These are phyloP conservation scores for Guaruba guarouba DNA, from an alignment of 2,113 vertebrate genomes.

Conservation along the genomic window DNA sequence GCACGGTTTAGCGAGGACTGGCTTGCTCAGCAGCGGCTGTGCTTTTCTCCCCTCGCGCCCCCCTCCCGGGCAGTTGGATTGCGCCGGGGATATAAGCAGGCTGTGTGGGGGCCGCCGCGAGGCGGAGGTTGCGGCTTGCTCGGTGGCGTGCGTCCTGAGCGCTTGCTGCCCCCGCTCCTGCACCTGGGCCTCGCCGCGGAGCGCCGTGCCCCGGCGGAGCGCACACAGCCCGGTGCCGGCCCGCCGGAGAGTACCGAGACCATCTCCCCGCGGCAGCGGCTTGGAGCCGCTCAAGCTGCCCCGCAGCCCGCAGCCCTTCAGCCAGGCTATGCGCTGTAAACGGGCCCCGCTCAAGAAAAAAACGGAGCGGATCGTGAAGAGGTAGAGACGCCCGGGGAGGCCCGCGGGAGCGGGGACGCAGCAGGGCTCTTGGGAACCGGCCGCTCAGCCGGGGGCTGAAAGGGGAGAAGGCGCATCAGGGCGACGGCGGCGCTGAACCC, in stretches of 20 bases:
- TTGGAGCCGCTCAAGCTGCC: conserved; percentile 75
- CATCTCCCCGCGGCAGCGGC: not conserved
- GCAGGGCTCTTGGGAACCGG: not conserved
- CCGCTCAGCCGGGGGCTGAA: not conserved
- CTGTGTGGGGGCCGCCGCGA: not conserved
- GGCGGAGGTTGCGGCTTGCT: not conserved
- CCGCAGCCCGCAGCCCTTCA: conserved; percentile 51
- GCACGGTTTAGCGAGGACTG: not conserved
- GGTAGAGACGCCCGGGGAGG: conserved; percentile 76
- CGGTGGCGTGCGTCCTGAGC: fast-evolving
- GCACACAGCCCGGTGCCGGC: not conserved
- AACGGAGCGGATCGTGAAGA: conserved; percentile 81
- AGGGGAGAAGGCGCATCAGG: not conserved
- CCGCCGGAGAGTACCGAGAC: not conserved
- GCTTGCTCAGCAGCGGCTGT: not conserved
- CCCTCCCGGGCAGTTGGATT: conserved; percentile 4
- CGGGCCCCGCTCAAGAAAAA: conserved; percentile 87
- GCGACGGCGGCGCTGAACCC: not conserved
- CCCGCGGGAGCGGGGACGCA: not conserved
- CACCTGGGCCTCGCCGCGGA: not conserved
- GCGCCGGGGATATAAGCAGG: not conserved
- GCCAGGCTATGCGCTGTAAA: conserved; percentile 82
- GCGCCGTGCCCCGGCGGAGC: not conserved
- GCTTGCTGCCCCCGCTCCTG: fast-evolving
- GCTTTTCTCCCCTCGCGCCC: fast-evolving